Evolutionary conservation across 2,888 invertebrate species (phyloP).

Genomic region (Andrena praecox): DNA sequence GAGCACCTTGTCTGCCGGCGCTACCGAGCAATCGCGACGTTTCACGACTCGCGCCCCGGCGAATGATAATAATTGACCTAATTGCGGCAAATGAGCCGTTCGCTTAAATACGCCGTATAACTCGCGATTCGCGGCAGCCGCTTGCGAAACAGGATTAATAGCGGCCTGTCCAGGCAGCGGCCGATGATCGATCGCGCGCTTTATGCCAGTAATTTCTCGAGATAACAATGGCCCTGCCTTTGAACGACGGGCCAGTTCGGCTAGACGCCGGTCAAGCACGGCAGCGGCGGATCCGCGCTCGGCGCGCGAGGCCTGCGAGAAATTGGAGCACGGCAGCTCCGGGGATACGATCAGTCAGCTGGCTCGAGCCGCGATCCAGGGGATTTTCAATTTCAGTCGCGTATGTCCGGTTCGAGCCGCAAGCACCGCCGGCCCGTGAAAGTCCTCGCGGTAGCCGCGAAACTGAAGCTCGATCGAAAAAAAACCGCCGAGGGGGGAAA

Average conservation of each 20-base stretch:
- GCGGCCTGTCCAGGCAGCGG: slow-evolving; percentile 16
- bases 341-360: neutral
- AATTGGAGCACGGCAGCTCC: neutral
- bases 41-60: slow-evolving; percentile 43
- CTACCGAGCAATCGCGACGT: slow-evolving; percentile 3
- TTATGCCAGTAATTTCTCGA: slow-evolving; percentile 41
- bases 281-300: neutral
- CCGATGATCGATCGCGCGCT: slow-evolving; percentile 51
- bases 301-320: neutral
- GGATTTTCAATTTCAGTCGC: slow-evolving; percentile 36
- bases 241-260: slow-evolving; percentile 16
- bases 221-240: slow-evolving; percentile 36
- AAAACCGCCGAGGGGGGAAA: neutral
- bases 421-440: slow-evolving; percentile 55
- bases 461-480: slow-evolving; percentile 36
- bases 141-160: slow-evolving; percentile 58
- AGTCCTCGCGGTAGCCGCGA: slow-evolving; percentile 55
- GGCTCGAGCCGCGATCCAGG: neutral
- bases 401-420: slow-evolving; percentile 11
- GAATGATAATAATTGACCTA: slow-evolving; percentile 69
- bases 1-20: slow-evolving; percentile 5
- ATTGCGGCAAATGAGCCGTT: slow-evolving; percentile 59
- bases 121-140: slow-evolving; percentile 38
- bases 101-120: slow-evolving; percentile 35
- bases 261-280: neutral